These are phyloP conservation scores for Myotis vivesi DNA, from an alignment of 2,797 vertebrate species.

Conservation along the genomic window DNA sequence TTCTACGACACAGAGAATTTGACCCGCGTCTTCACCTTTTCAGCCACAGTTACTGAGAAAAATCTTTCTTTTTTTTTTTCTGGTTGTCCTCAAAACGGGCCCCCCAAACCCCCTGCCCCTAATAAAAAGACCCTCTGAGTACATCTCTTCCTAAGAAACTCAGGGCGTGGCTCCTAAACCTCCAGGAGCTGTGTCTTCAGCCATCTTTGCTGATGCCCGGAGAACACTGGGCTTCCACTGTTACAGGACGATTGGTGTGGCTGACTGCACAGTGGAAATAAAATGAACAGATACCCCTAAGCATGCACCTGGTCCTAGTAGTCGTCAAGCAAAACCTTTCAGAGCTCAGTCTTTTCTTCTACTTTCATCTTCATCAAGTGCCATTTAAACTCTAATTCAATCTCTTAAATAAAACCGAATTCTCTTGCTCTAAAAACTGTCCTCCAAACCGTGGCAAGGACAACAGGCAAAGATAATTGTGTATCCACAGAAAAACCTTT, in stretches of 20 bases:
- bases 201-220: neutral
- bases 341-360: neutral
- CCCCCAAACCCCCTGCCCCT: neutral
- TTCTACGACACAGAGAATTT: conserved; percentile 86
- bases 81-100: neutral
- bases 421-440: neutral
- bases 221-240: neutral
- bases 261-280: neutral
- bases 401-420: conserved; percentile 10
- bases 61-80: conserved; percentile 85
- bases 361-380: neutral
- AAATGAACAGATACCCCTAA: neutral
- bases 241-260: neutral
- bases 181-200: neutral
- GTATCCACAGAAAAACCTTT: neutral
- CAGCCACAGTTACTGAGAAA: conserved; percentile 83
- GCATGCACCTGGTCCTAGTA: neutral
- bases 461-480: neutral
- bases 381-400: neutral
- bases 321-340: neutral
- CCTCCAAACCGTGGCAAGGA: neutral
- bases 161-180: neutral
- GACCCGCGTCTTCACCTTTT: conserved; percentile 86
- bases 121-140: neutral
- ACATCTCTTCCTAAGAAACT: neutral